Conservation (phyloP, 2,113 vertebrate genomes). For the Pangasianodon gigas region DNA sequence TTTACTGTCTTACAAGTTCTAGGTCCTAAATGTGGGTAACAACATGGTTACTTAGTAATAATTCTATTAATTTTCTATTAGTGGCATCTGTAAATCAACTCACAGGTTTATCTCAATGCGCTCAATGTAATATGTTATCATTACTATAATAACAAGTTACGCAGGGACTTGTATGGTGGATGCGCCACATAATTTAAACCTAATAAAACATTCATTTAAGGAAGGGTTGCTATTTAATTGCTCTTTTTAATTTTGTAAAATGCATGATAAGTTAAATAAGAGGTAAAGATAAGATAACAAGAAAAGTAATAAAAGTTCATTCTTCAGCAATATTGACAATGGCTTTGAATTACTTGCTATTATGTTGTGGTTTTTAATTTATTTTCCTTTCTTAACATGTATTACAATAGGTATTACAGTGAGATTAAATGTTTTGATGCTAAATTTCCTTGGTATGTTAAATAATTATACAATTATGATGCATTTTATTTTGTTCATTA, state of each 20-base stretch:
- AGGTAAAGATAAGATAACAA: too few relatives aligned
- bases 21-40: neutral
- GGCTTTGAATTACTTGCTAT: neutral
- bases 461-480: neutral
- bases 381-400: neutral
- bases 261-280: neutral
- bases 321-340: neutral
- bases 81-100: neutral
- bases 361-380: neutral
- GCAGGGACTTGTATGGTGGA: neutral
- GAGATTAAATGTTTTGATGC: neutral
- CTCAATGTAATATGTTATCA: neutral
- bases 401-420: neutral
- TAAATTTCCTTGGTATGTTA: neutral
- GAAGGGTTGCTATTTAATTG: neutral
- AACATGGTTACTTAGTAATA: neutral
- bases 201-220: neutral
- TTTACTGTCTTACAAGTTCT: neutral
- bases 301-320: neutral
- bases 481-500: neutral
- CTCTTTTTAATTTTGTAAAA: neutral
- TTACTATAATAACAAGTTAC: neutral
- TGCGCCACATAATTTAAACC: neutral
- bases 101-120: neutral
- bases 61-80: neutral